Evolutionary conservation across 2,888 invertebrate genomes (phyloP).

Genomic region (Kuschelorhynchus macadamiae): DNA sequence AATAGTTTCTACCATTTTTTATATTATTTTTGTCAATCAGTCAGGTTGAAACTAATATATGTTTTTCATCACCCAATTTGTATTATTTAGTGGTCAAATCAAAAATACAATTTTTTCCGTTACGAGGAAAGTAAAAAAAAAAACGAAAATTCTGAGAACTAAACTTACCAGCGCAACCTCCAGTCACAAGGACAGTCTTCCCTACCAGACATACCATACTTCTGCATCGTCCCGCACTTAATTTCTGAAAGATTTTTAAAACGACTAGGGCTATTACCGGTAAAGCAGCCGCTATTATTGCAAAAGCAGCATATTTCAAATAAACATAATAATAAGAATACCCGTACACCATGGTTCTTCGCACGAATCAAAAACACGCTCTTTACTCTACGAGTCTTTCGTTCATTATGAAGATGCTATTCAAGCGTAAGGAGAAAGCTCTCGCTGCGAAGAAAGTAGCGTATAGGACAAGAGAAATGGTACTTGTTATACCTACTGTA

Average conservation of each 20-base stretch:
- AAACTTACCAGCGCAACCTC: slow-evolving; percentile 60
- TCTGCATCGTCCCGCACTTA: slow-evolving; percentile 59
- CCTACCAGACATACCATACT: slow-evolving; percentile 62
- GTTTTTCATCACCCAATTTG: background rate
- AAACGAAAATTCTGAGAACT: background rate
- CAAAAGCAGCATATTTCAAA: slow-evolving; percentile 59
- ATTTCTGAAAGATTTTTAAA: slow-evolving; percentile 60
- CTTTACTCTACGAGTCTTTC: background rate
- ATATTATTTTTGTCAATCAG: no score
- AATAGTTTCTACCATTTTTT: no score
- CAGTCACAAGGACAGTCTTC: slow-evolving; percentile 63
- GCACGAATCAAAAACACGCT: background rate
- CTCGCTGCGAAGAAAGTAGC: slow-evolving; percentile 26
- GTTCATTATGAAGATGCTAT: slow-evolving; percentile 4
- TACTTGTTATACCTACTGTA: slow-evolving; percentile 53
- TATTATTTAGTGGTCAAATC: background rate
- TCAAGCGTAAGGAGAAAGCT: slow-evolving; percentile 23
- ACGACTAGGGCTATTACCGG: slow-evolving; percentile 58
- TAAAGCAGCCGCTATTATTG: slow-evolving; percentile 54
- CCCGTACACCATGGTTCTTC: slow-evolving; percentile 38
- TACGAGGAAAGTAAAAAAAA: no score
- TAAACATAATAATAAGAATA: slow-evolving; percentile 55
- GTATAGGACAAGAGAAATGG: slow-evolving; percentile 54
- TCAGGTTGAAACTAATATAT: no score
- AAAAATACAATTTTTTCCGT: no score